Conservation (phyloP, 2,113 vertebrate genomes). For the Megaceryle torquata region DNA sequence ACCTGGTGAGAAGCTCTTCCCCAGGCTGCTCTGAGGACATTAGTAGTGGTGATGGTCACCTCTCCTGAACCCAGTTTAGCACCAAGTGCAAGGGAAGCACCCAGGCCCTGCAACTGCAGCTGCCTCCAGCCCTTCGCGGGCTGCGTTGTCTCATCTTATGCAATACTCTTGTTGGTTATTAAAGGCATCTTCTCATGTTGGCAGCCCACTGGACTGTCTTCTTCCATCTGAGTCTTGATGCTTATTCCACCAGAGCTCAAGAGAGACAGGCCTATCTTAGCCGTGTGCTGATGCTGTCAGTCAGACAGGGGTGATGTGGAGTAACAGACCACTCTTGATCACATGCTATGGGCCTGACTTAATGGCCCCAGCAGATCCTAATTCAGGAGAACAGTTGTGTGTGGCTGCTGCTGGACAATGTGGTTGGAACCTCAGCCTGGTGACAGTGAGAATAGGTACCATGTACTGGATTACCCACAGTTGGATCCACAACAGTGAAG, state of each 20-base stretch:
- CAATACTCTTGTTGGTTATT: neutral
- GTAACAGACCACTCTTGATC: neutral
- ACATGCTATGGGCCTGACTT: fast-evolving
- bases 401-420: fast-evolving
- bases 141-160: neutral
- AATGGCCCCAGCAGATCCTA: neutral
- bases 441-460: neutral
- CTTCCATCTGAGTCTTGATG: neutral
- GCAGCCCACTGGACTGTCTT: neutral
- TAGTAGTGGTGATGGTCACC: neutral
- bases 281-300: neutral
- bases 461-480: neutral
- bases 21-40: neutral
- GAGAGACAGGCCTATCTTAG: neutral
- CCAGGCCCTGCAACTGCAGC: fast-evolving
- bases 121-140: fast-evolving
- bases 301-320: neutral
- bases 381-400: neutral
- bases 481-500: neutral
- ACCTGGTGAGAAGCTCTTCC: neutral
- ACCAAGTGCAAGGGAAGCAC: neutral
- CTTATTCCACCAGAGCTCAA: neutral
- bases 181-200: neutral
- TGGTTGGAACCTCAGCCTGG: neutral
- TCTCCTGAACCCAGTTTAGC: neutral